These are phyloP conservation scores for Dinoponera quadriceps DNA, from an alignment of 1,140 invertebrate species.

Conservation along the genomic window DNA sequence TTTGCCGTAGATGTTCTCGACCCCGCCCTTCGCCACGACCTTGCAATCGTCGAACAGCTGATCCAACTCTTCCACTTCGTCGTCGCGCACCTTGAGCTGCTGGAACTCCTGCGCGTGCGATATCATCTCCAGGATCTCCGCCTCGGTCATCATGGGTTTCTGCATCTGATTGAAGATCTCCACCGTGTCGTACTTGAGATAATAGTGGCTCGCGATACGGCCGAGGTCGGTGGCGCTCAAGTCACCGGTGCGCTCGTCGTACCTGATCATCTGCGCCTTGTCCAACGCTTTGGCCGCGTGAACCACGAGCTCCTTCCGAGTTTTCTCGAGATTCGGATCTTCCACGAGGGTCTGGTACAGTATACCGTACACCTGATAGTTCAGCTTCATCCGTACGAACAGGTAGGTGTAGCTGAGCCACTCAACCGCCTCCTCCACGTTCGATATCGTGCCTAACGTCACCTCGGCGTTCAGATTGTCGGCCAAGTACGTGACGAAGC, in stretches of 20 bases:
- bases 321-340: constrained; percentile 91
- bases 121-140: constrained; percentile 95
- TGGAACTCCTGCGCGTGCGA: constrained; percentile 97
- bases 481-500: constrained; percentile 95
- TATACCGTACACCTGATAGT: constrained; percentile 96
- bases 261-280: constrained; percentile 97
- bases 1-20: constrained; percentile 97
- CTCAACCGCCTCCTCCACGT: constrained; percentile 97
- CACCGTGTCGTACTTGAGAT: constrained; percentile 98
- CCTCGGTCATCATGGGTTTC: constrained; percentile 93
- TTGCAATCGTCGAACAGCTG: constrained; percentile 90
- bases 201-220: constrained; percentile 98
- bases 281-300: constrained; percentile 94
- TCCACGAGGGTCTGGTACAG: constrained; percentile 90
- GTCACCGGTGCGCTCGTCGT: constrained; percentile 93
- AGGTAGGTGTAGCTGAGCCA: constrained; percentile 99
- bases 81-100: constrained; percentile 98
- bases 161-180: constrained; percentile 95
- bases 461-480: constrained; percentile 99
- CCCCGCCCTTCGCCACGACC: constrained; percentile 91
- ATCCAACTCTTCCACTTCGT: constrained; percentile 97
- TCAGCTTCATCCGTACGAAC: constrained; percentile 96
- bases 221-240: constrained; percentile 95
- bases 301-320: constrained; percentile 92
- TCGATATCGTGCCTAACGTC: constrained; percentile 97